Evolutionary conservation across 2,797 vertebrate species (phyloP), one percentile per base, ranked within the genome.

Genomic region (Hemibagrus guttatus): DNA sequence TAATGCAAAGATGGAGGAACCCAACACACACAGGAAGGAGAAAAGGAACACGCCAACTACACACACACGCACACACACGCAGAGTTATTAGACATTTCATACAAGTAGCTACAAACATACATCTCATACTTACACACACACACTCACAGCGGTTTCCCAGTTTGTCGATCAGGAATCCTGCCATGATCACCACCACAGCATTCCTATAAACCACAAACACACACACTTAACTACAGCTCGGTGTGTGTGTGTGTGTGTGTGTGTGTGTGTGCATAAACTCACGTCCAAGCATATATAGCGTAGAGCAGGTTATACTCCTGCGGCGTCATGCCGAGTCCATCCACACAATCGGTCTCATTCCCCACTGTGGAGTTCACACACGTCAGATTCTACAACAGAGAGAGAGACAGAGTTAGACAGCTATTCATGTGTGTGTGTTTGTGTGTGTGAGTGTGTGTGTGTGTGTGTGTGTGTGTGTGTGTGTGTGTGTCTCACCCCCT

Each of bases 281-380:
- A 96, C 91, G 89, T 96, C 96, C 96, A 97, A 1, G 96, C 95
- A 0, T 95, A 96, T 91, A 96, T 94, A 0, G 94, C 94, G 0
- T 96, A 97, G 7, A 97, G 94, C 31, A 97, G 93, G 86, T 97
- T 97, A 91, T 97, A 97, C 63, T 97, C 90, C 90, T 96, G 94
- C 6, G 96, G 96, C 0, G 87, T 95, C 96, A 97, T 96, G 66
- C 96, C 96, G 81, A 97, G 90, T 14, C 97, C 96, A 87, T 92
- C 92, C 74, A 96, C 94, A 69, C 95, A 96, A 71, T 86, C 83
- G 0, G 93, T 96, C 86, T 92, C 90, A n/a, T 96, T 96, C 84
- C 66, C 23, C 17, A 92, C 90, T 0, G 95, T 97, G 0, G 91
- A 88, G 85, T 95, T 97, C 59, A 90, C 78, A 90, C 96, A 98